A percentile compares a stretch with the other conserved stretches of the same genome.
These are phyloP conservation scores for Lutraria lutraria DNA, from an alignment of 2,888 invertebrate genomes.

Conservation along the genomic window DNA sequence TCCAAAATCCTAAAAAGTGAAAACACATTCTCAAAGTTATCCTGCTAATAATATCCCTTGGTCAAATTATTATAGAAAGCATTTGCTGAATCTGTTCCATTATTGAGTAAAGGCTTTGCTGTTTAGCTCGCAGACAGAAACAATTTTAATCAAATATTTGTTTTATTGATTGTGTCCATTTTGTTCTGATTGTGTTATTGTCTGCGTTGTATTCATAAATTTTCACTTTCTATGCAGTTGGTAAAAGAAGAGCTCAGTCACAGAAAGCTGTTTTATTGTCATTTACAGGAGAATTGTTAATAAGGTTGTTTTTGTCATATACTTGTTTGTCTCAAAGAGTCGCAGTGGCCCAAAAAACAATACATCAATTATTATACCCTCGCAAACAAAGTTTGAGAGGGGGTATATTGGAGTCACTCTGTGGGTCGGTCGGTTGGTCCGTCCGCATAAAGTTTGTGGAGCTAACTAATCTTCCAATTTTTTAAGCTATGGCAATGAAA, in stretches of 20 bases:
- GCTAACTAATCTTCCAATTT: too few species aligned
- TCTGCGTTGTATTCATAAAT: constrained; percentile 13
- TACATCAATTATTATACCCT: too few species aligned
- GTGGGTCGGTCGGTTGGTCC: too few species aligned
- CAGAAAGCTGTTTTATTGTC: not conserved
- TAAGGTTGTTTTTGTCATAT: not conserved
- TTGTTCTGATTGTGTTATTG: not conserved
- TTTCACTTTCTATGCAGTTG: constrained; percentile 10
- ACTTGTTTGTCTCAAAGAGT: constrained; percentile 6
- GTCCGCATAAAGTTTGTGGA: too few species aligned
- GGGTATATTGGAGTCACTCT: too few species aligned
- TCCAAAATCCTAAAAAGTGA: too few species aligned
- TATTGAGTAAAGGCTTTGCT: constrained; percentile 17
- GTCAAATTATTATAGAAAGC: not conserved
- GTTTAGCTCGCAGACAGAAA: not conserved
- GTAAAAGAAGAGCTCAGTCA: constrained; percentile 5
- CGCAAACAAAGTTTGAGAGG: too few species aligned
- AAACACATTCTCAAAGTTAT: too few species aligned
- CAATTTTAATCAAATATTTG: not conserved
- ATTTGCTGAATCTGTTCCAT: not conserved
- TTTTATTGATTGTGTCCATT: not conserved
- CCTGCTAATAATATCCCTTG: too few species aligned
- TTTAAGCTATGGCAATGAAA: too few species aligned
- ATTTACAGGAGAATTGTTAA: not conserved
- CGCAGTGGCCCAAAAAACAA: too few species aligned